Base-by-base conservation (phyloP, 2,113 vertebrate genomes). In the Empidonax alnorum region DNA sequence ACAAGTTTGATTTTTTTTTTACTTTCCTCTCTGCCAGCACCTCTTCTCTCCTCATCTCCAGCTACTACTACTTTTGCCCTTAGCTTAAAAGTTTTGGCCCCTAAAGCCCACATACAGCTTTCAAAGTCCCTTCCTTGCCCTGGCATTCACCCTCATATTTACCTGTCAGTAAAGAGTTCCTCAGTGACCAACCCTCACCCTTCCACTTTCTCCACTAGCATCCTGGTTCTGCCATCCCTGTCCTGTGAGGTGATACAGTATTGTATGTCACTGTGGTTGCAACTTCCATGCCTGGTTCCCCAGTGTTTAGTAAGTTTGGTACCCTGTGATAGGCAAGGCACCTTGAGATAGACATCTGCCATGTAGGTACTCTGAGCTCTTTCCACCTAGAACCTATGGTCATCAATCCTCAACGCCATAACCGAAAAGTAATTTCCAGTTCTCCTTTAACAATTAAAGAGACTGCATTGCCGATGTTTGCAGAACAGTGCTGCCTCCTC, bases 251-350 rank as follows among this genome's bases (percentile, higher is more conserved):
- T 3, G 6, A 31, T 41, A 19, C 13, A 52, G 21, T 6, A 21
- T 3, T n/a, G 6, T 1, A 1, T 19, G 39, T 9, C 24, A 20
- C 39, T 20, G 9, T 8, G 14, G 14, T 20, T 62, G 22, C n/a
- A 66, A 37, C 15, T 53, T 53, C 3, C 3, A 7, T 30, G 20
- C 20, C 24, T 47, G 27, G 7, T 5, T 88, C 30, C 22, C 41
- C 44, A 65, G 33, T 0, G 0, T 23, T 71, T 58, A 5, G 4
- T 19, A 16, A 49, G 4, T 65, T 44, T 42, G 39, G 8, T 17
- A 68, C 15, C 17, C 53, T 6, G 2, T 24, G 61, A 25, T 6
- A 55, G n/a, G 15, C 15, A 76, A 15, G 71, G n/a, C n/a, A 31
- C n/a, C 9, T 31, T 56, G 59, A 62, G 62, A 33, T 7, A 74